These are phyloP conservation scores for Plebejus argus DNA, from an alignment of 2,888 invertebrate genomes.

Conservation along the genomic window DNA sequence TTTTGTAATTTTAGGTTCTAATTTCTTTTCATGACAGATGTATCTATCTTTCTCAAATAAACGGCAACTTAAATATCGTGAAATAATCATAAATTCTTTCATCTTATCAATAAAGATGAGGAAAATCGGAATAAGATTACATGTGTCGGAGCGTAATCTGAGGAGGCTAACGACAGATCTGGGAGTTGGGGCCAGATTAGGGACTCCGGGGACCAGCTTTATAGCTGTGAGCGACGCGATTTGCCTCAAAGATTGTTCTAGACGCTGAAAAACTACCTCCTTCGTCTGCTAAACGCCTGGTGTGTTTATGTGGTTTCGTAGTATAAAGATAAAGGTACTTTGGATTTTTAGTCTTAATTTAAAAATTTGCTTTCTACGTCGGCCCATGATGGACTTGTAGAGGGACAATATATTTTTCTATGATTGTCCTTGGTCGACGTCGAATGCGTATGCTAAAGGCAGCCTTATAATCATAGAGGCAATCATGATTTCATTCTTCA, in stretches of 20 bases:
- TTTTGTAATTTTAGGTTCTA: no score
- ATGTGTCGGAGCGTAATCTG: conserved; percentile 28
- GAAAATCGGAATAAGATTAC: conserved; percentile 19
- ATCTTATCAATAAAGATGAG: conserved; percentile 18
- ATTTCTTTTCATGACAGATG: no score
- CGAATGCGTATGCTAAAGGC: no score
- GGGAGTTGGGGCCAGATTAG: conserved; percentile 25
- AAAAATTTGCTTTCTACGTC: not conserved
- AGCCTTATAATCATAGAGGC: no score
- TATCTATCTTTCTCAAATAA: no score
- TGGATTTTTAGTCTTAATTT: not conserved
- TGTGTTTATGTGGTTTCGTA: not conserved
- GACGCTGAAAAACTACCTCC: not conserved
- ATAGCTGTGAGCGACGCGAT: conserved; percentile 15
- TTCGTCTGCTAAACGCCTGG: not conserved
- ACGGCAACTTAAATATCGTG: no score
- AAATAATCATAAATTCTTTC: not conserved
- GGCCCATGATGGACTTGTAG: not conserved
- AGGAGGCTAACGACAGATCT: conserved; percentile 29
- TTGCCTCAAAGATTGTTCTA: conserved; percentile 3
- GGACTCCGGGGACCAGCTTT: conserved; percentile 6
- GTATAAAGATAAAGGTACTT: not conserved
- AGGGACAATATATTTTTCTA: no score
- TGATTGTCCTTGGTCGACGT: no score
- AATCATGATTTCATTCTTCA: no score